Conservation (phyloP, 1,140 invertebrate species). For the Chionoecetes opilio region DNA sequence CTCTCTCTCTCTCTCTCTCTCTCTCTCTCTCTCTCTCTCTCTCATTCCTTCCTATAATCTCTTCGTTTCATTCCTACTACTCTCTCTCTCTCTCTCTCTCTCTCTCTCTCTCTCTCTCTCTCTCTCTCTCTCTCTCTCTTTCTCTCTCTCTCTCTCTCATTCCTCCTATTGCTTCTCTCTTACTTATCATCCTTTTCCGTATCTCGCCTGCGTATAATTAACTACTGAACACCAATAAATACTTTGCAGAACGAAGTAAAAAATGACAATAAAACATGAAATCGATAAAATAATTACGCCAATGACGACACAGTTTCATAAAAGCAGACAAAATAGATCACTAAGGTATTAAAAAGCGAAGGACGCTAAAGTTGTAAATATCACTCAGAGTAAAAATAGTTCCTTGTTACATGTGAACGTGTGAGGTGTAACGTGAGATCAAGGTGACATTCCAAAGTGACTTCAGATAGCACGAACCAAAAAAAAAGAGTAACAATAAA, state of each 20-base stretch:
- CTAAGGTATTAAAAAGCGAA: no score
- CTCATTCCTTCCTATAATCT: neutral
- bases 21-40: neutral
- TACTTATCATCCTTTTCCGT: neutral
- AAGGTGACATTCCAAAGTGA: no score
- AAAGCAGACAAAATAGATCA: no score
- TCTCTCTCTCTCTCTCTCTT: neutral
- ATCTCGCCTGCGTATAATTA: neutral
- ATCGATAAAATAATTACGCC: neutral
- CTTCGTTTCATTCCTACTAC: neutral
- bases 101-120: neutral
- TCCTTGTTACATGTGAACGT: no score
- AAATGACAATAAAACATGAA: neutral
- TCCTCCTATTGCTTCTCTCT: neutral
- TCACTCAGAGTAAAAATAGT: no score
- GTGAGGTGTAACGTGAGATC: no score
- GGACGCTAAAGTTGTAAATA: no score
- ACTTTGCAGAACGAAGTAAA: neutral
- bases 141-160: neutral
- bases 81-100: neutral
- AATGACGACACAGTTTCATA: neutral
- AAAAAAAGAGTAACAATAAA: no score
- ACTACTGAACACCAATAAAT: neutral
- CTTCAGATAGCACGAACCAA: no score
- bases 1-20: neutral